These are phyloP conservation scores for Conopomorpha cramerella DNA, from an alignment of 1,140 invertebrate genomes.

Conservation along the genomic window DNA sequence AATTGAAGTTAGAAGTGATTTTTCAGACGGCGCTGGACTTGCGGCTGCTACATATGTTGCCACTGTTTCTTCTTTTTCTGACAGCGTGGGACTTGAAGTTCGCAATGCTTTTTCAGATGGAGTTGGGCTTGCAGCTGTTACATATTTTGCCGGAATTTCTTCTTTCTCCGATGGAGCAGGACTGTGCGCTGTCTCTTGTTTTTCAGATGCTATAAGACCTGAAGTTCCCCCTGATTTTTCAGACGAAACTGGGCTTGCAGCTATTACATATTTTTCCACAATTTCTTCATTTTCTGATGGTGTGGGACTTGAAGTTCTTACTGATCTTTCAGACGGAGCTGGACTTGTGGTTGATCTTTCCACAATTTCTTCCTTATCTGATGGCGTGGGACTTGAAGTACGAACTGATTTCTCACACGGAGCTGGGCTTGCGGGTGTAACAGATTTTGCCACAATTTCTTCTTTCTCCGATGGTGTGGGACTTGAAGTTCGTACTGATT, in stretches of 20 bases:
- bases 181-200: not conserved
- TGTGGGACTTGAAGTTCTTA: not conserved
- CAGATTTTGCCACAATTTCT: not conserved
- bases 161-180: not conserved
- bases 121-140: not conserved
- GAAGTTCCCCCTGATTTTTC: not conserved
- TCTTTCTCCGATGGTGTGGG: too few species aligned
- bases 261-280: not conserved
- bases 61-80: not conserved
- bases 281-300: not conserved
- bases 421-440: too few species aligned
- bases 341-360: not conserved
- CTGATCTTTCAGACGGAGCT: not conserved
- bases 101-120: not conserved
- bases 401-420: not conserved
- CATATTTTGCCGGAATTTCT: not conserved
- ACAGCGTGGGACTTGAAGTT: not conserved
- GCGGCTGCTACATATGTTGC: not conserved
- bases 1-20: not conserved
- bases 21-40: conserved; percentile 2
- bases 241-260: not conserved
- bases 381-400: not conserved
- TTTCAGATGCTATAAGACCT: not conserved
- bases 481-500: too few species aligned
- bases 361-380: not conserved